A percentile compares a stretch with the other conserved stretches of the same genome.
phyloP scores from a whole-genome alignment of 2,888 invertebrate species.

The Macroteleia sp. region DNA sequence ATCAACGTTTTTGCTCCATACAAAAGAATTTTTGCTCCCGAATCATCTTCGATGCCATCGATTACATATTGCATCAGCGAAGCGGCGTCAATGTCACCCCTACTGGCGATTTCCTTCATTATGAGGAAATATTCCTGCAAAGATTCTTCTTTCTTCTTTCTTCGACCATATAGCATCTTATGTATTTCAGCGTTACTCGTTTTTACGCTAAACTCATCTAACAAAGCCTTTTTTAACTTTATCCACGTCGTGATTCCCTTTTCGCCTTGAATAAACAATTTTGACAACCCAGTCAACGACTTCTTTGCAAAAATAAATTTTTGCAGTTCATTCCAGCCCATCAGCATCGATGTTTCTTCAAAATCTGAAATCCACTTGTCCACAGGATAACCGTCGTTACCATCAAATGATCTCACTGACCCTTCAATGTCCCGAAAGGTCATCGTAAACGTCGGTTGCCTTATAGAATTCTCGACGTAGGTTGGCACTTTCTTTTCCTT shows the following conservation, averaged over 20 bases:
- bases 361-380: background rate
- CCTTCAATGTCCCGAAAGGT: background rate
- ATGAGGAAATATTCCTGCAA: conserved; percentile 53
- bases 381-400: background rate
- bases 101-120: conserved; percentile 53
- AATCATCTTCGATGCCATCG: background rate
- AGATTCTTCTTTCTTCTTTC: conserved; percentile 34
- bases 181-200: too few species aligned
- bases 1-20: background rate
- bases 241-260: too few species aligned
- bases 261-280: too few species aligned
- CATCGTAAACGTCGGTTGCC: background rate
- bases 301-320: conserved; percentile 4
- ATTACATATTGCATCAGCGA: background rate
- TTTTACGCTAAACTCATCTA: too few species aligned
- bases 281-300: background rate
- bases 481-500: too few species aligned
- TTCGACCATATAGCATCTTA: too few species aligned
- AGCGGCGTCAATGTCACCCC: conserved; percentile 29
- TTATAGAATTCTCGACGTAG: too few species aligned
- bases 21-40: background rate
- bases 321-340: background rate
- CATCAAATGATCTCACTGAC: background rate
- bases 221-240: too few species aligned
- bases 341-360: background rate